Conservation (phyloP, 2,113 vertebrate genomes). For the Pelobates fuscus region DNA sequence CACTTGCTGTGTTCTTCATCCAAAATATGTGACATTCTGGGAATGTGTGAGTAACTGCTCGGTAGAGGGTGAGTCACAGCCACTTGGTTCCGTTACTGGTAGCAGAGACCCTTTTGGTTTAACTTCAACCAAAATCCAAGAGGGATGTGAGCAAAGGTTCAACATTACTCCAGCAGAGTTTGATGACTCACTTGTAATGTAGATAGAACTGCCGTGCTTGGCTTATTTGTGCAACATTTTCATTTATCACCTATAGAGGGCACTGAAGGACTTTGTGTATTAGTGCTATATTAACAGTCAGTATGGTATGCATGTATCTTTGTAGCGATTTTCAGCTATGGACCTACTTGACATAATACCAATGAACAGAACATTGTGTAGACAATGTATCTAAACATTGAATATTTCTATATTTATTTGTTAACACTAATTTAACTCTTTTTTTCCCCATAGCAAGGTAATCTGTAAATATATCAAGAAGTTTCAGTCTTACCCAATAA, state of each 20-base stretch:
- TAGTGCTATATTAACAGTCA: too few relatives aligned
- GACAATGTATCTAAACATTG: too few relatives aligned
- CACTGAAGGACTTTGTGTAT: neutral
- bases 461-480: too few relatives aligned
- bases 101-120: constrained; percentile 19
- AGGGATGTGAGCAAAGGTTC: constrained; percentile 5
- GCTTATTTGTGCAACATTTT: neutral
- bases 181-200: constrained; percentile 17
- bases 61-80: constrained; percentile 21
- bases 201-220: constrained; percentile 7
- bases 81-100: constrained; percentile 17
- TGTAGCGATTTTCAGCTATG: too few relatives aligned
- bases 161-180: neutral
- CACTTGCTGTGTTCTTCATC: neutral
- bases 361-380: too few relatives aligned
- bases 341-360: too few relatives aligned
- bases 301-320: neutral
- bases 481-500: too few relatives aligned
- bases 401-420: too few relatives aligned
- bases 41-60: constrained; percentile 31
- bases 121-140: neutral
- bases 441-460: too few relatives aligned
- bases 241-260: constrained; percentile 9
- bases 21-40: constrained; percentile 28
- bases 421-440: too few relatives aligned